Base-by-base conservation (phyloP, 1,140 invertebrate species). In the Euura saliciscinereae region DNA sequence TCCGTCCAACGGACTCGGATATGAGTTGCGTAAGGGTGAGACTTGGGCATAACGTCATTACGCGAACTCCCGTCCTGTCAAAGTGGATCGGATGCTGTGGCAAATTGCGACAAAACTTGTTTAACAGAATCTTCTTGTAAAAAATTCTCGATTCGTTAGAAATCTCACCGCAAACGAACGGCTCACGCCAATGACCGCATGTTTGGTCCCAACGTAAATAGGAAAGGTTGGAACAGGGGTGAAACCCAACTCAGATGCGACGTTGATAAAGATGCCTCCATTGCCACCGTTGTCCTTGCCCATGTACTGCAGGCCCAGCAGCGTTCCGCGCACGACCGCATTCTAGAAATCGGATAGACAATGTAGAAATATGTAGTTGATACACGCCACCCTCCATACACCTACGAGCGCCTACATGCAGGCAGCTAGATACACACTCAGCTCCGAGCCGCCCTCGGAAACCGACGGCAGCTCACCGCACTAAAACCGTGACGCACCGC, bases 131-230 rank as follows among this genome's bases (percentile, higher is more conserved):
- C n/a, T 64, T 64, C n/a, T 64, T 8, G 7, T 8, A 64, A 7
- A 64, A n/a, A 64, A 64, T 64, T 64, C 7, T 7, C n/a, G 51
- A 8, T n/a, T n/a, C n/a, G 7, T 64, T 64, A 8, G 7, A 8
- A 8, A 7, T 64, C 75, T 76, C 72, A 82, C 80, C 42, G 74
- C 79, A 67, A 75, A 78, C 65, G 82, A 82, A 65, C 82, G 73
- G n/a, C 82, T 85, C 45, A 82, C 82, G 7, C 83, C 85, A 51
- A 86, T 74, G 8, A 91, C 87, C 8, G 89, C 91, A 75, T 90
- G 89, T 78, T 93, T 93, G 2, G 91, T 91, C 1, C 89, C 90
- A 28, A 87, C 82, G 78, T 93, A 93, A 3, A 90, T 83, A 0
- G 92, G 91, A 65, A 89, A 75, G 71, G 85, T 86, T 71, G 88